Base-by-base conservation (phyloP, 1,140 invertebrate genomes). In the Conus ventricosus region DNA sequence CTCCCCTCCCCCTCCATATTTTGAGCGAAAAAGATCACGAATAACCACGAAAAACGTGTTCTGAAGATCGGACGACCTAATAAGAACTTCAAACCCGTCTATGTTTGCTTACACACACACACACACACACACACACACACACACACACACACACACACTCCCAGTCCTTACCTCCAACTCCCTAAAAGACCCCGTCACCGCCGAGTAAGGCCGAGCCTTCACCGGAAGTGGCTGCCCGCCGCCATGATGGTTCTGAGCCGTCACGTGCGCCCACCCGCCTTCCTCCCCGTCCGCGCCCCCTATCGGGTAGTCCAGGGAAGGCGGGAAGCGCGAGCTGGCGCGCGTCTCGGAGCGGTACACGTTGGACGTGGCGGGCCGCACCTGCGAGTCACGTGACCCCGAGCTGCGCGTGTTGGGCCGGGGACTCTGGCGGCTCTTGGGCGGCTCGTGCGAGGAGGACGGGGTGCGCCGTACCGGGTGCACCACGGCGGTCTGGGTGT, bases 221-320 rank as follows among this genome's bases (percentile, higher is more conserved):
- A 53, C 51, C 76, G 78, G 39, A 25, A 53, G 17, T 51, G 53
- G 13, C 11, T 20, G 11, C 6, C 67, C 67, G 25, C 51, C 67
- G 78, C 39, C 53, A 63, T 54, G 87, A 78, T 75, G 88, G 87
- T 78, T 57, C 53, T 55, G 17, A 0, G 51, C 76, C 55, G 39
- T 75, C 51, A 67, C n/a, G 51, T 60, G 71, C 60, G 60, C 67
- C 85, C 75, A 78, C 25, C 53, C 67, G 0, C 27, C 82, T 25
- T 51, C 54, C 6, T 13, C 15, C 3, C 78, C 78, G 15, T 55
- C 67, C 17, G n/a, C 39, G 4, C 86, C 87, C 53, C 88, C 88
- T 71, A 92, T 87, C 75, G 83, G 85, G 88, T 90, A 90, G 25
- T 92, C 92, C 55, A 92, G 87, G 8, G 89, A 89, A 1, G 91